Conservation (phyloP, 2,797 vertebrate species). For the Syndactyla subalaris region DNA sequence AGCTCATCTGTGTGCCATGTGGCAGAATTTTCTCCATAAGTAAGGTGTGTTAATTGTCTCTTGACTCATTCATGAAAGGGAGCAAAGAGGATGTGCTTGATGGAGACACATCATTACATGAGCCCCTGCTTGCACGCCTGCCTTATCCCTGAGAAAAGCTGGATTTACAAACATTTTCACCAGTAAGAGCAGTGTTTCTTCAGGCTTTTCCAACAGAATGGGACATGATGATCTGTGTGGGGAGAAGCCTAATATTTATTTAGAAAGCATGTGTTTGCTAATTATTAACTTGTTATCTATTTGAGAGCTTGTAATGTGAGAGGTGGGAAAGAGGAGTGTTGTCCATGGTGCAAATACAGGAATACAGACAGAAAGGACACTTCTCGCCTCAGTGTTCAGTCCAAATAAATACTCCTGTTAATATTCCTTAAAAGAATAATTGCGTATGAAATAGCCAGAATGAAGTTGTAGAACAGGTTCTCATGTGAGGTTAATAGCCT, state of each 20-base stretch:
- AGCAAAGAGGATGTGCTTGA: background rate
- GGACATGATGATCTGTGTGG: background rate
- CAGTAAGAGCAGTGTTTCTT: background rate
- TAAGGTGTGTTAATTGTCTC: background rate
- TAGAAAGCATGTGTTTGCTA: background rate
- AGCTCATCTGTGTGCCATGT: rapidly evolving
- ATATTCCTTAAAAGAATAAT: background rate
- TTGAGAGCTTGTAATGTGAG: background rate
- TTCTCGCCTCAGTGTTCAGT: background rate
- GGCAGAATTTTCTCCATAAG: background rate
- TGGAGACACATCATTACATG: rapidly evolving
- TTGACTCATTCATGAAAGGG: background rate
- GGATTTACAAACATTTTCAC: background rate
- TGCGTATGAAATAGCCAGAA: background rate
- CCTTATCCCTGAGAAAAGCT: background rate
- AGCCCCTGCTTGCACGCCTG: background rate
- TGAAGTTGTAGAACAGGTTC: background rate
- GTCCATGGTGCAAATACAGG: background rate
- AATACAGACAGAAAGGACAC: background rate
- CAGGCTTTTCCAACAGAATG: background rate
- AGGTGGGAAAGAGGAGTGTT: background rate
- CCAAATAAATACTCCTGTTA: background rate
- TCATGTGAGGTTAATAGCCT: background rate
- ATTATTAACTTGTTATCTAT: background rate
- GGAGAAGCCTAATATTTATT: background rate